Evolutionary conservation across 2,888 invertebrate species (phyloP), one percentile per base, ranked within the genome.

Genomic region (Congeria kusceri): DNA sequence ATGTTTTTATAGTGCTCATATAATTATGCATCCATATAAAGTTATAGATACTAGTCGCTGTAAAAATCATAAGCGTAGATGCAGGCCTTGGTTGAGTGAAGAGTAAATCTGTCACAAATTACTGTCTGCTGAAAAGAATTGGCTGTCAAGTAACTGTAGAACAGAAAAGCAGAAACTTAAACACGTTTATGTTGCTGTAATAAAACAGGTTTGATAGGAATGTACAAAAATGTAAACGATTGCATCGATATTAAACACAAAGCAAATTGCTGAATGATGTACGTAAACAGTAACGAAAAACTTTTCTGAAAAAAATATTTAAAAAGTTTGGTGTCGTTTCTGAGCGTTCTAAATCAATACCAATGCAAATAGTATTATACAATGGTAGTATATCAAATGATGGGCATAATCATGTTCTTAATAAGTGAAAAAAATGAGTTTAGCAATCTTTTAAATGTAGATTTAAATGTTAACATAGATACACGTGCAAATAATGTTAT

Each of bases 351-450:
- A 32, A 29, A 18, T 15, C 61, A 29, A 29, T 61, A 29, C 61
- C 61, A 29, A 18, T 61, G 25, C 61, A 61, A 25, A 32, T 61
- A 7, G 61, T 61, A 7, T 61, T 61, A 25, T 20, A 61, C 11
- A n/a, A 61, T 61, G 61, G 61, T 32, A 18, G 18, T 18, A 61
- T 53, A 2, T 65, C 65, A 13, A 44, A 53, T 53, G 29, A 65
- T 44, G 18, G 27, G 18, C 11, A 25, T 27, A 7, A n/a, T n/a
- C n/a, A 18, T 13, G 65, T 65, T 3, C 46, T 65, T 47, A 4
- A 49, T 27, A 53, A 53, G 28, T 23, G 53, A 29, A n/a, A 47
- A 65, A n/a, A 23, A 25, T 53, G 49, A 65, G 15, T 65, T 65
- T 53, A 25, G 28, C 28, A 47, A 20, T 18, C 46, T 65, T 7